phyloP scores from a whole-genome alignment of 2,888 invertebrate genomes.

The Spilosoma lubricipeda region DNA sequence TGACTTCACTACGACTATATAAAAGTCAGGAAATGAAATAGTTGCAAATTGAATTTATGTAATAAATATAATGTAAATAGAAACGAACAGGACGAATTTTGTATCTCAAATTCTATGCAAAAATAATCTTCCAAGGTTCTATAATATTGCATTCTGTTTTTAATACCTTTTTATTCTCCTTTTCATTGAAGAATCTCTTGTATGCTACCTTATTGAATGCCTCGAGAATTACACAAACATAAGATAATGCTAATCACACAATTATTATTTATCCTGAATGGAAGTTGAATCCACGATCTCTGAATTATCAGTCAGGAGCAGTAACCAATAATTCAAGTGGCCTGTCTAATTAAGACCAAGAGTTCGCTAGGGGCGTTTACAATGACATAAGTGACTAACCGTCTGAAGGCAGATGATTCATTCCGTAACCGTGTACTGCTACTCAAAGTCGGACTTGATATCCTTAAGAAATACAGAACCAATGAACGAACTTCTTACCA shows the following conservation, averaged over 20 bases:
- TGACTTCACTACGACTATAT: neutral
- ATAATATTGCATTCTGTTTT: neutral
- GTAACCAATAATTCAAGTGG: too few relatives aligned
- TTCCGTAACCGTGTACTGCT: slow-evolving; percentile 40
- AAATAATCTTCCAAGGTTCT: neutral
- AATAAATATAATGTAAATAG: too few relatives aligned
- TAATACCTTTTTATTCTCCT: neutral
- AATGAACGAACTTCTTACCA: neutral
- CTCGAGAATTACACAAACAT: neutral
- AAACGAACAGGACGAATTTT: too few relatives aligned
- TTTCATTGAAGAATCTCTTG: neutral
- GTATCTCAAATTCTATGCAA: too few relatives aligned
- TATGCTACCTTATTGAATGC: neutral
- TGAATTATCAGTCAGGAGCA: too few relatives aligned
- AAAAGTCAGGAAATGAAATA: neutral
- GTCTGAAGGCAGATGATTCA: slow-evolving; percentile 31
- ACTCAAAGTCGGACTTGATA: neutral
- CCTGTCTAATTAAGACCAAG: too few relatives aligned
- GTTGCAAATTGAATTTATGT: too few relatives aligned
- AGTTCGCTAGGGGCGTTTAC: neutral
- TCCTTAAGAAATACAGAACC: neutral
- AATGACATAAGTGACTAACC: slow-evolving; percentile 11
- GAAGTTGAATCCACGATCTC: too few relatives aligned
- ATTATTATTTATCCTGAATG: too few relatives aligned
- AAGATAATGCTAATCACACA: too few relatives aligned